Conservation (phyloP, 2,888 invertebrate species). For the Philhelius pedissequus region DNA sequence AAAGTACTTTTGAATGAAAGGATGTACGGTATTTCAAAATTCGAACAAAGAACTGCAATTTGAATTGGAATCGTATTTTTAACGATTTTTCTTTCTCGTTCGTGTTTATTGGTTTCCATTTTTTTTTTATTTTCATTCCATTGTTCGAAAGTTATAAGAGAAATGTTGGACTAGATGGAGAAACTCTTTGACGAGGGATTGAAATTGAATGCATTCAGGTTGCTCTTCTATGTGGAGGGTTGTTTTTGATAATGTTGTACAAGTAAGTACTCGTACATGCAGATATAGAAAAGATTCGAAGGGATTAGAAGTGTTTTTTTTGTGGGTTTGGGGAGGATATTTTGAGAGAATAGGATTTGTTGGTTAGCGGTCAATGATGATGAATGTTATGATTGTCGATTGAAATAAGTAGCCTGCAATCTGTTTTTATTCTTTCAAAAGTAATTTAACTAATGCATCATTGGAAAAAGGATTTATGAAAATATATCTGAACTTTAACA, state of each 20-base stretch:
- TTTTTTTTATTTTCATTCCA: background rate
- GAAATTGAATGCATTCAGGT: constrained; percentile 44
- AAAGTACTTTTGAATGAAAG: constrained; percentile 43
- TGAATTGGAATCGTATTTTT: constrained; percentile 48
- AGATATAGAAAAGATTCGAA: background rate
- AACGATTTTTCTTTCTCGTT: constrained; percentile 24
- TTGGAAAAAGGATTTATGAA: background rate
- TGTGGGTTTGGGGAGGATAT: background rate
- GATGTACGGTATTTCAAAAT: constrained; percentile 32
- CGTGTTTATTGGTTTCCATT: constrained; percentile 23
- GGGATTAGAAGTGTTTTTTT: background rate
- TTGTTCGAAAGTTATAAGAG: constrained; percentile 10
- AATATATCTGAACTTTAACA: too few species aligned
- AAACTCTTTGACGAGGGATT: constrained; percentile 31
- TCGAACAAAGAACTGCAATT: constrained; percentile 52
- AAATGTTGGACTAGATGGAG: constrained; percentile 17
- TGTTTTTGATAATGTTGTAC: background rate
- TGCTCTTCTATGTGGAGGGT: background rate
- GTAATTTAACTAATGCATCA: background rate
- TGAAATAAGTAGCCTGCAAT: background rate
- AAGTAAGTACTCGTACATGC: too few species aligned
- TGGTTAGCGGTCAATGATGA: background rate
- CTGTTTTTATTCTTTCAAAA: background rate
- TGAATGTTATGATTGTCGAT: too few species aligned
- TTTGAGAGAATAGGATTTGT: background rate